Evolutionary conservation across 2,797 vertebrate genomes (phyloP), one percentile per base, ranked within the genome.

Genomic region (Valencia hispanica): DNA sequence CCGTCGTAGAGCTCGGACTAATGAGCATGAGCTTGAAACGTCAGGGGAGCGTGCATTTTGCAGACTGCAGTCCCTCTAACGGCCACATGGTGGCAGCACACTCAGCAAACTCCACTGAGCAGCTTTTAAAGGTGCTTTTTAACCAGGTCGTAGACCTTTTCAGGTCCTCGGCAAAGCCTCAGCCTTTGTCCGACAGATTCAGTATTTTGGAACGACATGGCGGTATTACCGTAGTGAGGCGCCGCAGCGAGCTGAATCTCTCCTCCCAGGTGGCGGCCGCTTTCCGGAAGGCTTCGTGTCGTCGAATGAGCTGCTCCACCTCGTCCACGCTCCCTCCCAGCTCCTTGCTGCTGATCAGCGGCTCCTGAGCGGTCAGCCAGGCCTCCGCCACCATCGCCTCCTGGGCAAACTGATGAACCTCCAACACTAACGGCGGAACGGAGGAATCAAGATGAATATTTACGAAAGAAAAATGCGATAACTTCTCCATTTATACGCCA

Each of bases 401-500:
- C 94, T 99, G 98, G 17, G 98, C 97, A 47, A 99, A 99, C 94
- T 99, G 98, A 84, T 98, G 97, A 8, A 99, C 96, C 91, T 99
- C 98, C 90, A 97, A 86, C 96, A 97, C 98, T 99, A 87, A 55
- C 22, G 47, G 14, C 32, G 59, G 69, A 57, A 39, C 11, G 50
- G 72, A 15, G 34, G 5, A 32, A 36, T 68, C 39, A 27, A 6
- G 39, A 41, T n/a, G 25, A 68, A 32, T 17, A 27, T 68, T 68
- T 17, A 27, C 7, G 36, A 25, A 25, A 7, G 34, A 8, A 34
- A 36, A 39, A 36, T 11, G 17, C 10, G 32, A 15, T 18, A 15
- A n/a, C 11, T 4, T 51, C 48, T 50, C 45, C 30, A 17, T 17
- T 43, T n/a, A 43, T 3, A 14, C 3, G n/a, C 53, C 14, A 57